A percentile compares a stretch with the other conserved stretches of the same genome.
Evolutionary conservation across 2,113 vertebrate species (phyloP).

Genomic region (Dascyllus trimaculatus): DNA sequence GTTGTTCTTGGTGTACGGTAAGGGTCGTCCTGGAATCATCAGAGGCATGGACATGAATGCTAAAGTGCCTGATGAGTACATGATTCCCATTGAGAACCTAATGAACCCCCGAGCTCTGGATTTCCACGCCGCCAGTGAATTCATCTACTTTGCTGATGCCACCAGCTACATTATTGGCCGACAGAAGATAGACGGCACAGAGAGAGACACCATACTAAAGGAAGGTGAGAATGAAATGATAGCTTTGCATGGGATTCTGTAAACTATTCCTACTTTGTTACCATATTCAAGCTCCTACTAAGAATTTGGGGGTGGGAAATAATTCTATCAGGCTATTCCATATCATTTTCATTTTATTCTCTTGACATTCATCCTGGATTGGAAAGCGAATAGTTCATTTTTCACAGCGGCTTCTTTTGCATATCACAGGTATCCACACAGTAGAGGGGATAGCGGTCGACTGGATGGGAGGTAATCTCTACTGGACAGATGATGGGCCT

Average conservation of each 20-base stretch:
- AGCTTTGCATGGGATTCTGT: not conserved
- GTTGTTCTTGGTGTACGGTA: slow-evolving; percentile 95
- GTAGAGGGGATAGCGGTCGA: slow-evolving; percentile 97
- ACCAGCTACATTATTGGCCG: slow-evolving; percentile 96
- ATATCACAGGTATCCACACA: slow-evolving; percentile 91
- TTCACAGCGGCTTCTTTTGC: slow-evolving; percentile 5
- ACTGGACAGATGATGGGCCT: slow-evolving; percentile 97
- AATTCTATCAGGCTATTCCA: not conserved
- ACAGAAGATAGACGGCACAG: slow-evolving; percentile 96
- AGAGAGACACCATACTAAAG: slow-evolving; percentile 94
- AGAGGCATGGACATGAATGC: slow-evolving; percentile 97
- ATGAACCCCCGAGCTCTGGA: slow-evolving; percentile 97
- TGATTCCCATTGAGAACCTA: slow-evolving; percentile 98
- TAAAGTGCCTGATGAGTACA: slow-evolving; percentile 95
- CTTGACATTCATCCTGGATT: slow-evolving; percentile 9
- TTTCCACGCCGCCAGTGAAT: slow-evolving; percentile 93
- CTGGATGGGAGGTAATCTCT: slow-evolving; percentile 98
- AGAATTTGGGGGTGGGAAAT: not conserved
- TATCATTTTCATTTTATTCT: slow-evolving; percentile 20
- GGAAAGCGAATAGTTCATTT: slow-evolving; percentile 5
- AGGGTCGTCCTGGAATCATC: slow-evolving; percentile 96
- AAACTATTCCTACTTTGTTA: not conserved
- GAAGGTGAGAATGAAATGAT: slow-evolving; percentile 85
- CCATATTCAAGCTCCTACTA: not conserved
- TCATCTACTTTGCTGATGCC: slow-evolving; percentile 97